These are phyloP conservation scores for Geotrypetes seraphini DNA, from an alignment of 2,797 vertebrate species.

Conservation along the genomic window DNA sequence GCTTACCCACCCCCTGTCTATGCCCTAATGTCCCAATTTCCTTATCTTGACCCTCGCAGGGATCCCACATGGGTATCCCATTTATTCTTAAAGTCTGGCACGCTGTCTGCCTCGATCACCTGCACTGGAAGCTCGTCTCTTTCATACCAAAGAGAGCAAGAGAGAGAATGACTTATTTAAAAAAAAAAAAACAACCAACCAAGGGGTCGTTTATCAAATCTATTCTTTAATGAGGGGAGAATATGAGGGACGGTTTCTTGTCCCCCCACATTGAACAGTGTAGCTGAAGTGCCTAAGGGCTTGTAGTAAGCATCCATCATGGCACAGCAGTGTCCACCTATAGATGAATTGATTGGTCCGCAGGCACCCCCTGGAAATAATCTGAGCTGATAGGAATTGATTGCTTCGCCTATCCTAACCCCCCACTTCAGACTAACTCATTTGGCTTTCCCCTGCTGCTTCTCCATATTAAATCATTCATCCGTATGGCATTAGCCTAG, in stretches of 20 bases:
- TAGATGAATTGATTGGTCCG: constrained; percentile 38
- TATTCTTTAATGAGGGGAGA: no score
- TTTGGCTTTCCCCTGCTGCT: constrained; percentile 32
- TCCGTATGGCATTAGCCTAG: constrained; percentile 33
- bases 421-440: constrained; percentile 21
- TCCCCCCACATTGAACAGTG: accelerated
- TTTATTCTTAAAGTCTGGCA: no score
- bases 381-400: constrained; percentile 45
- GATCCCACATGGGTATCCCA: no score
- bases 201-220: accelerated
- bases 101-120: no score
- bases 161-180: no score
- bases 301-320: constrained; percentile 33
- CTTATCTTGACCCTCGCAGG: no score
- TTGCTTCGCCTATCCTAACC: constrained; percentile 22
- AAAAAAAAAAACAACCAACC: no score
- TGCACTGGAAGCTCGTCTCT: no score
- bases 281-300: constrained; percentile 5
- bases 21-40: no score
- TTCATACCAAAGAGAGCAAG: not conserved
- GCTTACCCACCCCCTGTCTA: no score
- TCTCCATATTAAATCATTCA: constrained; percentile 19
- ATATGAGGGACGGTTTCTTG: not conserved
- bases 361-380: constrained; percentile 36
- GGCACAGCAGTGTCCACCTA: constrained; percentile 23